Evolutionary conservation across 2,888 invertebrate genomes (phyloP).

Genomic region (Conus canariensis): DNA sequence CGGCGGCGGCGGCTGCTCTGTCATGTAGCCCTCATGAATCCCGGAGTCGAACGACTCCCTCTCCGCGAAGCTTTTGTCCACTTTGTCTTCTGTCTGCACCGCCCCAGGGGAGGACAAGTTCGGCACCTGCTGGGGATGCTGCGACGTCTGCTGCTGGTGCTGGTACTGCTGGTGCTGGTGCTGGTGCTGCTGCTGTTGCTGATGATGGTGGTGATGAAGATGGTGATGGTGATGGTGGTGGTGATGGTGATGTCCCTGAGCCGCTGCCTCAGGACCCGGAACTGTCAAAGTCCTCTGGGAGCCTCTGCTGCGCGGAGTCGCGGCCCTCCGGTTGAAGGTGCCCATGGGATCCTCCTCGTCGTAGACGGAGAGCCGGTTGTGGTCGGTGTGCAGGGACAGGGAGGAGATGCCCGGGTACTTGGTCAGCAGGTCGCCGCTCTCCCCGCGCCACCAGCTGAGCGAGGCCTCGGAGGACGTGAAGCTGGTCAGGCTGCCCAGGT

Average conservation of each 20-base stretch:
- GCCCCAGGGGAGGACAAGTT: background rate
- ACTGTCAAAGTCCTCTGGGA: background rate
- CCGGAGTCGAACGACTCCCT: conserved; percentile 65
- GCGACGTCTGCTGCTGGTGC: conserved; percentile 27
- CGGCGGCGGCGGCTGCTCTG: background rate
- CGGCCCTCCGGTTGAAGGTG: conserved; percentile 43
- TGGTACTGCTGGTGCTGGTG: background rate
- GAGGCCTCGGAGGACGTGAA: conserved; percentile 68
- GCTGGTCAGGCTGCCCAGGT: conserved; percentile 55
- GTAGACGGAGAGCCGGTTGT: conserved; percentile 44
- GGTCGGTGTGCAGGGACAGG: conserved; percentile 48
- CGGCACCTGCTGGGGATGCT: background rate
- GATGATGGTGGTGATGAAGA: conserved; percentile 10
- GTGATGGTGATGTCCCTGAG: background rate
- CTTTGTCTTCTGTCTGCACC: background rate
- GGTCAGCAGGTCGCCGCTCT: conserved; percentile 55
- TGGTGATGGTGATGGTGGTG: background rate
- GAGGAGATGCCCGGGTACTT: conserved; percentile 51
- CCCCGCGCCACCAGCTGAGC: conserved; percentile 56
- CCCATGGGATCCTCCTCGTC: conserved; percentile 49
- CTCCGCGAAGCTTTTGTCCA: conserved; percentile 47
- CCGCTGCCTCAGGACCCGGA: background rate
- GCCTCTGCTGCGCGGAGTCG: background rate
- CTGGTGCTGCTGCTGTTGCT: background rate
- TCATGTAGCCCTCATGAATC: conserved; percentile 53